Percentiles rank a stretch among this genome's conserved stretches.
These are phyloP conservation scores for Brachystomella parvula DNA, from an alignment of 1,140 invertebrate genomes.

Conservation along the genomic window DNA sequence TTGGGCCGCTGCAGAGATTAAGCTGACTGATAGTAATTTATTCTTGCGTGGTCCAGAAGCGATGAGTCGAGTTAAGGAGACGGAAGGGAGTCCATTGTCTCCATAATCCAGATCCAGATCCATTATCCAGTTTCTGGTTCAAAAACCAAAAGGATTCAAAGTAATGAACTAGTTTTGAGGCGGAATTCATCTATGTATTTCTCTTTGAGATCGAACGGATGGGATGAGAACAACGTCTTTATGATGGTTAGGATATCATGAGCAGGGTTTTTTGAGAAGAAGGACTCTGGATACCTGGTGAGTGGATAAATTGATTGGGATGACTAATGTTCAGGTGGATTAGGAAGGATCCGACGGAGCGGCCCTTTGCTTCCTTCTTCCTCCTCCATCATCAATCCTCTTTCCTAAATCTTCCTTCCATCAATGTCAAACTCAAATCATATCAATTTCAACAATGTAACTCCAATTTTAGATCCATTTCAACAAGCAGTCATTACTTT, in stretches of 20 bases:
- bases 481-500: not conserved
- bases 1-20: not conserved
- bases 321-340: not conserved
- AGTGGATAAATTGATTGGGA: slow-evolving; percentile 4
- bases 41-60: not conserved
- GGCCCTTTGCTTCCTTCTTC: too few species aligned
- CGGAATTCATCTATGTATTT: not conserved
- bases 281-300: not conserved
- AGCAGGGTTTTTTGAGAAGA: not conserved
- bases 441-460: slow-evolving; percentile 8
- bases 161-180: not conserved
- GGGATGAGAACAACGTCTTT: not conserved
- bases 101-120: slow-evolving; percentile 6
- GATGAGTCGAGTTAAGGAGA: not conserved
- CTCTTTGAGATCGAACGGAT: not conserved
- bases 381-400: slow-evolving; percentile 8
- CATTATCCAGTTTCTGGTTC: too few species aligned
- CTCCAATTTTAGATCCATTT: not conserved
- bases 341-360: not conserved
- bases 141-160: not conserved
- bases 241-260: not conserved
- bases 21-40: too few species aligned
- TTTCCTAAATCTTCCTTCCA: not conserved
- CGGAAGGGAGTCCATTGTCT: not conserved
- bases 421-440: slow-evolving; percentile 6